Base-by-base conservation (phyloP, 2,797 vertebrate genomes). In the Nasua narica region DNA sequence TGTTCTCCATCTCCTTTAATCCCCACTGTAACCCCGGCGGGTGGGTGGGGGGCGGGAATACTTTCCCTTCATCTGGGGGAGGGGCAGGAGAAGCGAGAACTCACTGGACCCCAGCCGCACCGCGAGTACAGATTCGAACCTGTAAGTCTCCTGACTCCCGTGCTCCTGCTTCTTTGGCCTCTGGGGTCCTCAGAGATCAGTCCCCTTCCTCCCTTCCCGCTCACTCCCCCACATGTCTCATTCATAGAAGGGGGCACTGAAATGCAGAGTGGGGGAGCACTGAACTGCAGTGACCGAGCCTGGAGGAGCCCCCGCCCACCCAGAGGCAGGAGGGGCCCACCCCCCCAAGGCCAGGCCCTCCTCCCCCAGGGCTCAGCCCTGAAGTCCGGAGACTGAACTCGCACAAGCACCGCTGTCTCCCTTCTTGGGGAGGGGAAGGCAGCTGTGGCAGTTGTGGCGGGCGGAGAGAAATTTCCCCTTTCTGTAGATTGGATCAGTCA, bases 401-500 rank as follows among this genome's bases (percentile, higher is more conserved):
- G 97, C 98, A 96, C 94, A 97, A 87, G 96, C 97, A 96, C 88
- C 48, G 92, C 87, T 82, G 85, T 83, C 98, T 97, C 97, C 97
- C 93, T 97, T 97, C 15, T 0, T 69, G 81, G 97, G 96, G 97
- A 97, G 97, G 97, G 97, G 95, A 97, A 98, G 96, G 96, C 98
- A 98, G 98, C 97, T 97, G 98, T 35, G 88, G 90, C 86, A 98
- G 97, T 95, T 86, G 93, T 94, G 96, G 97, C 97, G 54, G 97
- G 98, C 67, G 93, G 97, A 98, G 95, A 98, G 98, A 98, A 98
- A 98, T 98, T 98, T 98, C 98, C 97, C 97, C 97, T 98, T 98
- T 98, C 96, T 98, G 97, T 98, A 98, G 98, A 98, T 98, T 95
- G 82, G 97, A 98, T 98, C 98, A 98, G 98, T 98, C 98, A 98